Evolutionary conservation across 2,888 invertebrate species (phyloP).

Genomic region (Stenichneumon culpator): DNA sequence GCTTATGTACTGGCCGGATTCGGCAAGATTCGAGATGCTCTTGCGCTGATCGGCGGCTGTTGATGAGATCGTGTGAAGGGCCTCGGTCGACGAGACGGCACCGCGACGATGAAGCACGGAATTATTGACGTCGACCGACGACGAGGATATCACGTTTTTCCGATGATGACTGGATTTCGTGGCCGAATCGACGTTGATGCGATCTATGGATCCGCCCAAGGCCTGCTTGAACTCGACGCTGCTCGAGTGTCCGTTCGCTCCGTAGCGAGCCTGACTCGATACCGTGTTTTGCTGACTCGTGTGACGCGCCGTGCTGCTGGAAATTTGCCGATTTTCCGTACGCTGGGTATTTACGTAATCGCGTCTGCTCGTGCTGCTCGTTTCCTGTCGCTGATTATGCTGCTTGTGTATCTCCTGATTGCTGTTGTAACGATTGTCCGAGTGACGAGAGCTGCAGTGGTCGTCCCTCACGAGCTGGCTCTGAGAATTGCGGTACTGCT

Average conservation of each 20-base stretch:
- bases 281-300: slow-evolving; percentile 83
- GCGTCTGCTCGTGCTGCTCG: slow-evolving; percentile 68
- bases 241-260: slow-evolving; percentile 83
- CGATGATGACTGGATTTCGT: slow-evolving; percentile 87
- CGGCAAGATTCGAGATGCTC: slow-evolving; percentile 92
- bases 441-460: slow-evolving; percentile 65
- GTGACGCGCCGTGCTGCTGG: slow-evolving; percentile 72
- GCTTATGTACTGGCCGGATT: slow-evolving; percentile 90
- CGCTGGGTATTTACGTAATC: slow-evolving; percentile 80
- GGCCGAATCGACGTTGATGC: slow-evolving; percentile 70
- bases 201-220: slow-evolving; percentile 79
- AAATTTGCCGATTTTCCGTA: slow-evolving; percentile 72
- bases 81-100: slow-evolving; percentile 89
- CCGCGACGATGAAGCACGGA: slow-evolving; percentile 93
- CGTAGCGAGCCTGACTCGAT: slow-evolving; percentile 84
- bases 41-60: slow-evolving; percentile 93
- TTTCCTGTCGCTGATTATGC: slow-evolving; percentile 65
- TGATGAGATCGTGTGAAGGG: slow-evolving; percentile 89
- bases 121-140: slow-evolving; percentile 91
- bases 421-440: slow-evolving; percentile 69
- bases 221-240: slow-evolving; percentile 87
- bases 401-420: slow-evolving; percentile 63
- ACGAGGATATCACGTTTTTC: slow-evolving; percentile 90
- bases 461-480: slow-evolving; percentile 65
- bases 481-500: slow-evolving; percentile 52